Conservation (phyloP, 2,888 invertebrate genomes). For the Aproaerema taeniolella region DNA sequence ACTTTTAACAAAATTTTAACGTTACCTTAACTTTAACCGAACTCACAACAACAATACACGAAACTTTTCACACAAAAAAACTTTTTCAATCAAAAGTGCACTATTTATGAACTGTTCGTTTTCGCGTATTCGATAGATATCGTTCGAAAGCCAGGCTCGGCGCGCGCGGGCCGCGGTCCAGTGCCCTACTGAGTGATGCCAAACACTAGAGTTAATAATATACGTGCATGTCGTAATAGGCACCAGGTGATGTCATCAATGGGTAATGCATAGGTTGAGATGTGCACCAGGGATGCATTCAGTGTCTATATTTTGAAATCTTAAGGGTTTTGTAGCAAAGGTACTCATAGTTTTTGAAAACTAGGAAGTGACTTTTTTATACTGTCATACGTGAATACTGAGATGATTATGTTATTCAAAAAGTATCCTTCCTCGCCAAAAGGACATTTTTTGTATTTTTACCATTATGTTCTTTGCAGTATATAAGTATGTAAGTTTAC, state of each 20-base stretch:
- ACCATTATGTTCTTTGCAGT: too few relatives aligned
- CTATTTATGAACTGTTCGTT: background rate
- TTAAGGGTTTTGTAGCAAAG: too few relatives aligned
- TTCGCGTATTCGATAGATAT: background rate
- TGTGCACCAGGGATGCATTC: too few relatives aligned
- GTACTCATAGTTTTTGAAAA: too few relatives aligned
- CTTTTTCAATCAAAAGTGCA: background rate
- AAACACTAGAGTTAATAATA: constrained; percentile 59
- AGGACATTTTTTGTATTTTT: too few relatives aligned
- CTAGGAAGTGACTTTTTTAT: too few relatives aligned
- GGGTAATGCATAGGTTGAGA: constrained; percentile 24
- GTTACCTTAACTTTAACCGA: background rate
- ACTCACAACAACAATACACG: background rate
- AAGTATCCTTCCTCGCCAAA: too few relatives aligned
- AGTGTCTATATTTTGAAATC: too few relatives aligned
- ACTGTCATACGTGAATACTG: too few relatives aligned
- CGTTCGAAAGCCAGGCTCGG: constrained; percentile 1
- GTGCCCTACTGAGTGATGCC: constrained; percentile 54
- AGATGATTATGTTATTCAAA: too few relatives aligned
- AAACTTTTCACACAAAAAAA: background rate
- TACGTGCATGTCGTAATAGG: constrained; percentile 52
- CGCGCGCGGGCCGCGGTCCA: constrained; percentile 28
- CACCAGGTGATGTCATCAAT: constrained; percentile 56
- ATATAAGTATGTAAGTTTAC: too few relatives aligned
- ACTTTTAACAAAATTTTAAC: too few relatives aligned